Evolutionary conservation across 2,113 vertebrate genomes (phyloP).

Genomic region (Atrichornis clamosus): DNA sequence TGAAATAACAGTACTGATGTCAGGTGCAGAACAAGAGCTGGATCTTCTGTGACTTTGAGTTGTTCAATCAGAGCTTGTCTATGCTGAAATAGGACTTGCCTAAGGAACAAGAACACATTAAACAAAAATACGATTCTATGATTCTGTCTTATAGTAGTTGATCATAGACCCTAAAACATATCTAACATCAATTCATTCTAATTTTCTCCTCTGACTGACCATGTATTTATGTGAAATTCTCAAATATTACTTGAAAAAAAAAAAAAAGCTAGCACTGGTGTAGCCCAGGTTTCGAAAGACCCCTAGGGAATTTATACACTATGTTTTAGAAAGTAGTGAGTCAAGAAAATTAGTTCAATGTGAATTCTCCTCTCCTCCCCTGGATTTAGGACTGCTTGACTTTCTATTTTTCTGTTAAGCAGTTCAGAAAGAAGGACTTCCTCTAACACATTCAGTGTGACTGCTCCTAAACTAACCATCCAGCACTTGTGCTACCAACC

Average conservation of each 20-base stretch:
- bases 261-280: not conserved
- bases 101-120: slow-evolving; percentile 49
- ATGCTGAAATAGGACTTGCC: slow-evolving; percentile 90
- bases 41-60: slow-evolving; percentile 88
- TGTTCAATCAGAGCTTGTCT: slow-evolving; percentile 89
- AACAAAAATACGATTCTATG: not conserved
- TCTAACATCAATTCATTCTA: not conserved
- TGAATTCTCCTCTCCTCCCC: not conserved
- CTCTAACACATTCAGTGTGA: not conserved
- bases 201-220: not conserved
- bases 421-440: not conserved
- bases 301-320: not conserved
- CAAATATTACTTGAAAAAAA: not conserved
- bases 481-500: not conserved
- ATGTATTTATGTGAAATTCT: not conserved
- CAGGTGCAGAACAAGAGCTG: slow-evolving; percentile 90
- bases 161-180: not conserved
- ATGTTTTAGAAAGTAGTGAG: not conserved
- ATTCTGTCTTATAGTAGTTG: not conserved
- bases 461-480: not conserved
- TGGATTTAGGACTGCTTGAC: not conserved
- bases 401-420: not conserved
- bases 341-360: not conserved
- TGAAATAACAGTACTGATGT: slow-evolving; percentile 91
- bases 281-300: not conserved